Base-by-base conservation (phyloP, 1,140 invertebrate species). In the Diorhabda sublineata region DNA sequence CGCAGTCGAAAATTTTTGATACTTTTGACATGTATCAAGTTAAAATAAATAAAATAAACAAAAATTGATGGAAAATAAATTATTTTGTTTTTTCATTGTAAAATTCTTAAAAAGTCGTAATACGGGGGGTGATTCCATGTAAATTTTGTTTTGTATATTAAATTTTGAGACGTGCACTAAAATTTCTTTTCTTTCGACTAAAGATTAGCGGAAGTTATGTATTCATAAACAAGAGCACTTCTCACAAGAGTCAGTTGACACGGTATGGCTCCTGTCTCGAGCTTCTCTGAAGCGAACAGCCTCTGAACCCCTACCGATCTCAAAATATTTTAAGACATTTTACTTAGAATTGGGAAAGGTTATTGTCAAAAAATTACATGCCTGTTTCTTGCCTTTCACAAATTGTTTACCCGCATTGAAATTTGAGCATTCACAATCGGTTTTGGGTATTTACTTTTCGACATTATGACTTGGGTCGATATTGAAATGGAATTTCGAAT, bases 361-460 rank as follows among this genome's bases (percentile, higher is more conserved):
- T n/a, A 52, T 52, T 52, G 47, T 52, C 47, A n/a, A 52, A n/a
- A 52, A 52, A 52, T 52, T 52, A 52, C 47, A 52, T 52, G 47
- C 47, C 47, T 52, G 6, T 52, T 52, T 52, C 47, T 52, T 52
- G 47, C 47, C 3, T 52, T 52, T 52, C 47, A 52, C 6, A 52
- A n/a, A 52, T 52, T 8, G 47, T 8, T 52, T 52, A 52, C 47
- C 47, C 6, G 47, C 47, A 52, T 52, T 52, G 47, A 52, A 52
- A 52, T 52, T n/a, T n/a, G 47, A 52, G 47, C 6, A 2, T 52
- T 52, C n/a, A 52, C 47, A 52, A 6, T 52, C 26, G 26, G 26
- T 52, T 52, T 52, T n/a, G 47, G 47, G 4, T 52, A 52, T 52
- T 52, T 52, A 52, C n/a, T 52, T 52, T 52, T 52, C 6, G 47